Conservation (phyloP, 2,113 vertebrate genomes). For the Ammodytes marinus region DNA sequence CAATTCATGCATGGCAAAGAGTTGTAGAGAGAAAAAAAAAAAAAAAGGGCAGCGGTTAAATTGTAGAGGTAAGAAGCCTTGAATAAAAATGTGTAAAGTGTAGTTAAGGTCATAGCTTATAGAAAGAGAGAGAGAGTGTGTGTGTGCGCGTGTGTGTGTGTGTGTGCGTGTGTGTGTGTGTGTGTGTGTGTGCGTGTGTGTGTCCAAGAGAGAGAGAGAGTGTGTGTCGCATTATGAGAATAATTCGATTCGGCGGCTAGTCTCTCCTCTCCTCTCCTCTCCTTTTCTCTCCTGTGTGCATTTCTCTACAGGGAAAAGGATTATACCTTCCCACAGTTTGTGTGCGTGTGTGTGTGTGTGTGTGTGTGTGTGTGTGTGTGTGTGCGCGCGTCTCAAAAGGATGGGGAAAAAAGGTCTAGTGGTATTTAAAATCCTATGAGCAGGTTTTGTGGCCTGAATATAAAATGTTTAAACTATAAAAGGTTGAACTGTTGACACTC, state of each 20-base stretch:
- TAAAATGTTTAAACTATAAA: conserved; percentile 43
- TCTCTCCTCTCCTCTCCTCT: conserved; percentile 17
- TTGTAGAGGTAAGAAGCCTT: conserved; percentile 77
- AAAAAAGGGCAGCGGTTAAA: conserved; percentile 68
- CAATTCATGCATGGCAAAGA: conserved; percentile 82
- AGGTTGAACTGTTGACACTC: conserved; percentile 36
- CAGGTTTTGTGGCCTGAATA: conserved; percentile 67
- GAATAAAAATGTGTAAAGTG: conserved; percentile 67
- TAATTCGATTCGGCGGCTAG: conserved; percentile 71
- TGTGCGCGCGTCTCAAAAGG: too few relatives aligned
- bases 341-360: too few relatives aligned
- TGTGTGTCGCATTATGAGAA: conserved; percentile 56
- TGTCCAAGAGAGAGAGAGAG: too few relatives aligned
- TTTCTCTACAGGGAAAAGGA: conserved; percentile 75
- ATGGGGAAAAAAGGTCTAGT: conserved; percentile 71
- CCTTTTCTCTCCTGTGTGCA: conserved; percentile 50
- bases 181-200: too few relatives aligned
- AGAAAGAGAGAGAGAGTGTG: too few relatives aligned
- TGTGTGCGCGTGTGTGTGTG: too few relatives aligned
- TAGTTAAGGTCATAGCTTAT: conserved; percentile 73
- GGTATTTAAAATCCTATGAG: conserved; percentile 68
- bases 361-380: too few relatives aligned
- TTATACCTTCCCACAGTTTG: conserved; percentile 67
- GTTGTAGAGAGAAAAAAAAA: conserved; percentile 63
- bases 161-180: too few relatives aligned